Evolutionary conservation across 1,140 invertebrate genomes (phyloP).

Genomic region (Coenobita brevimanus): DNA sequence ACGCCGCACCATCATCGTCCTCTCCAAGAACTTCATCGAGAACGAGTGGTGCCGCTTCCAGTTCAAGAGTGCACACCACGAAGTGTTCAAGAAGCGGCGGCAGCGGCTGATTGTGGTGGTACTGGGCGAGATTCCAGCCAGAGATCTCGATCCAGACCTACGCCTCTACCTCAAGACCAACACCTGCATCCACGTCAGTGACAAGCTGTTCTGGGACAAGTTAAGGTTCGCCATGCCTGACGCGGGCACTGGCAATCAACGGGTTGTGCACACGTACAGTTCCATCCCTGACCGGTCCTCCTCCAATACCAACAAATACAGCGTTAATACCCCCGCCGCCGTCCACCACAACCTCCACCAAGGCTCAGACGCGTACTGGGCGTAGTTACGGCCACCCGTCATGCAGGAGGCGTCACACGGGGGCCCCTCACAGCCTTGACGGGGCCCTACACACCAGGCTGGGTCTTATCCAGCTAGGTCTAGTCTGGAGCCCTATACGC

Average conservation of each 20-base stretch:
- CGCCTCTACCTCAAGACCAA: conserved; percentile 90
- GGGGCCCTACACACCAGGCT: no score
- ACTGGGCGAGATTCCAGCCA: conserved; percentile 86
- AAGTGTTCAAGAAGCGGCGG: conserved; percentile 85
- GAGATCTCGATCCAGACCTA: conserved; percentile 91
- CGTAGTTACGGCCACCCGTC: conserved; percentile 42
- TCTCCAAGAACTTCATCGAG: conserved; percentile 94
- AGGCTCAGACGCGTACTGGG: conserved; percentile 68
- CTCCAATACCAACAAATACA: conserved; percentile 59
- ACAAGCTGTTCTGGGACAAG: conserved; percentile 96
- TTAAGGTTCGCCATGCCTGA: conserved; percentile 76
- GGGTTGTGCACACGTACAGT: conserved; percentile 57
- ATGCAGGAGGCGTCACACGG: no score
- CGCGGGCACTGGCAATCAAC: conserved; percentile 31
- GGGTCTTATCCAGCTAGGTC: no score
- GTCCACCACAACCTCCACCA: conserved; percentile 56
- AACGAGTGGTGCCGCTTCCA: conserved; percentile 96
- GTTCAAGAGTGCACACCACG: conserved; percentile 92
- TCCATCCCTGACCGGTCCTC: conserved; percentile 57
- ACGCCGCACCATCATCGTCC: conserved; percentile 89
- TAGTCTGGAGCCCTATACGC: no score
- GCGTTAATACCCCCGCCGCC: conserved; percentile 58
- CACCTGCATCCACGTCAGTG: conserved; percentile 91
- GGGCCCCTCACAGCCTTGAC: no score
- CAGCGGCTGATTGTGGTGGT: conserved; percentile 89